Percentiles rank a stretch among this genome's conserved stretches.
These are phyloP conservation scores for Lethrus apterus DNA, from an alignment of 1,140 invertebrate species.

Conservation along the genomic window DNA sequence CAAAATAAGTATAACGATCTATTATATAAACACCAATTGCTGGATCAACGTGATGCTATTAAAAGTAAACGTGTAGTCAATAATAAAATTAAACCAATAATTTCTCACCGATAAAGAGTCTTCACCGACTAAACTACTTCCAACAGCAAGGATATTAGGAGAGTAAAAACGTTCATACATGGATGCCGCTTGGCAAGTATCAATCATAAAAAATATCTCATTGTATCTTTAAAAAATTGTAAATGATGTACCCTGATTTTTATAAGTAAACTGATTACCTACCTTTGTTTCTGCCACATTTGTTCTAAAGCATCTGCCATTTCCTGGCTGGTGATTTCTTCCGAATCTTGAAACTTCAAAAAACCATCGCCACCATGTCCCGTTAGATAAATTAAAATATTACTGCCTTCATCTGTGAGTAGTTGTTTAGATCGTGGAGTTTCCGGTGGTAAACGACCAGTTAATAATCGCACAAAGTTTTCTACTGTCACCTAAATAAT, in stretches of 20 bases:
- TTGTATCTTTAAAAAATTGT: slow-evolving; percentile 74
- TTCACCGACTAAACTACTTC: slow-evolving; percentile 94
- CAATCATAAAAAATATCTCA: slow-evolving; percentile 97
- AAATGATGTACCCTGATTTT: too few relatives aligned
- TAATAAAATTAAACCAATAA: not conserved
- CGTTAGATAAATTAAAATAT: slow-evolving; percentile 93
- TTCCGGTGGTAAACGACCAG: slow-evolving; percentile 80
- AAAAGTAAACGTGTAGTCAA: slow-evolving; percentile 27
- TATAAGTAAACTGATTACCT: too few relatives aligned
- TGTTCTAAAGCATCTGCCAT: slow-evolving; percentile 97
- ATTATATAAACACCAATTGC: slow-evolving; percentile 99
- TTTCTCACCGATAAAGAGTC: slow-evolving; percentile 86
- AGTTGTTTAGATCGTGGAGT: slow-evolving; percentile 93
- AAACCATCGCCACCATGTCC: slow-evolving; percentile 99
- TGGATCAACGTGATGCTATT: slow-evolving; percentile 94
- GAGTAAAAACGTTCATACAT: slow-evolving; percentile 98
- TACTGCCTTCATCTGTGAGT: slow-evolving; percentile 93
- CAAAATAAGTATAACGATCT: slow-evolving; percentile 97
- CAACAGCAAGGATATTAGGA: slow-evolving; percentile 95
- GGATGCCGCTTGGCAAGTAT: slow-evolving; percentile 98
- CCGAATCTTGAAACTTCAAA: slow-evolving; percentile 98
- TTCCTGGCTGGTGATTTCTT: slow-evolving; percentile 98
- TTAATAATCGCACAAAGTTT: slow-evolving; percentile 94
- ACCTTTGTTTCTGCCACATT: slow-evolving; percentile 98
- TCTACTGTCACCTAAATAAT: slow-evolving; percentile 81